Base-by-base conservation (phyloP, 2,797 vertebrate genomes). In the Gallinago nigripennis region DNA sequence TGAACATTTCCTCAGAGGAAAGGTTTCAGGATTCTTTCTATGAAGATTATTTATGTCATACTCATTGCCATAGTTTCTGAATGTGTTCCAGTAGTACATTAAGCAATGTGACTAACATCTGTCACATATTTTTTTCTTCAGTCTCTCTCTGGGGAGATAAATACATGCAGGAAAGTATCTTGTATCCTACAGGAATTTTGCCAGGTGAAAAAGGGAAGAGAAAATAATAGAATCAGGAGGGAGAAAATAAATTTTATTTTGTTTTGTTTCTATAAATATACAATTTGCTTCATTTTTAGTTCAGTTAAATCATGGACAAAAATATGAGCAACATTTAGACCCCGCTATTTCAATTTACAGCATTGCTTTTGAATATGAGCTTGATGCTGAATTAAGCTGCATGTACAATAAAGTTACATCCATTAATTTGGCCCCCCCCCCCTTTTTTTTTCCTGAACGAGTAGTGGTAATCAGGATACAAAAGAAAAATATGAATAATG, bases 21-120 rank as follows among this genome's bases (percentile, higher is more conserved):
- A 33, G 13, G 8, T 58, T 86, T 86, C 41, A 83, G n/a, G 27
- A 63, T 63, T 90, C 17, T 92, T 78, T 93, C 66, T 72, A 3
- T 81, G 72, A 33, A 84, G 73, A 82, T 86, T 94, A 83, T 96
- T 96, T 96, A 91, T 95, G 86, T 88, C 66, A 66, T 70, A 58
- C 31, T 92, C 73, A 82, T 94, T 56, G 81, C 73, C 92, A 94
- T 61, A 84, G 77, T 86, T 91, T 93, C 92, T 94, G 94, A 93
- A 88, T 83, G 20, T 48, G 24, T 94, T 96, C 88, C 88, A 94
- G 35, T 65, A 88, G 92, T 69, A 76, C 73, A 90, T 84, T 95
- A 93, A 90, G 83, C 73, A 95, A 79, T 79, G 80, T 88, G 72
- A 95, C 85, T 86, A 95, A 93, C 96, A 95, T 96, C 93, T 96